Base-by-base conservation (phyloP, 2,888 invertebrate genomes). In the Apodemia zela region DNA sequence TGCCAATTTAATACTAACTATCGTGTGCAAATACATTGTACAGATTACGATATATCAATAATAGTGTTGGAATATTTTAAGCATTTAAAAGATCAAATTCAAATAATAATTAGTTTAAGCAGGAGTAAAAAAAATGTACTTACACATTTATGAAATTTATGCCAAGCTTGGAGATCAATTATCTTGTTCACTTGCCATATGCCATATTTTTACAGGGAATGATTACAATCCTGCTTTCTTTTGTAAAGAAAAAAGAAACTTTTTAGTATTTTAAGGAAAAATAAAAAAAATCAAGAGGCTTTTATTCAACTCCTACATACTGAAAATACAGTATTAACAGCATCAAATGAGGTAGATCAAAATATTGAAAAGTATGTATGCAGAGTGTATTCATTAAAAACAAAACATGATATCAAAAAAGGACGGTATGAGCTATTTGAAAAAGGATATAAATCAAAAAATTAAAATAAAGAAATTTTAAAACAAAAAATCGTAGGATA, bases 91-190 rank as follows among this genome's bases (percentile, higher is more conserved):
- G 63, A 62, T 63, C 13, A 63, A 65, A 65, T 65, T 62, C 35
- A 65, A 65, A 61, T 64, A 65, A 61, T 63, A 65, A 61, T 65
- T 59, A 63, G 65, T 61, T 66, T 66, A 67, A 67, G 65, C 65
- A 67, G 65, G 45, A 66, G 25, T 61, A 66, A 67, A 66, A 61
- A 64, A 64, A 65, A 62, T 42, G 60, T 60, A 60, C 60, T 45
- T 45, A 35, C 45, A 60, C 45, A 60, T 45, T 21, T 45, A 38
- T 49, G 49, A 49, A 18, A 49, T 49, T 49, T 18, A 49, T 49
- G 18, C 49, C 18, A 18, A 49, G 18, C 21, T 51, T 49, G 49
- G 7, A 60, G 60, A 17, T 61, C 49, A 49, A 35, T 51, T 47
- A 61, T 61, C 38, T 51, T 61, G 35, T 61, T 61, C 51, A 61